Evolutionary conservation across 2,888 invertebrate genomes (phyloP), one percentile per base, ranked within the genome.

Genomic region (Caenorhabditis wallacei): DNA sequence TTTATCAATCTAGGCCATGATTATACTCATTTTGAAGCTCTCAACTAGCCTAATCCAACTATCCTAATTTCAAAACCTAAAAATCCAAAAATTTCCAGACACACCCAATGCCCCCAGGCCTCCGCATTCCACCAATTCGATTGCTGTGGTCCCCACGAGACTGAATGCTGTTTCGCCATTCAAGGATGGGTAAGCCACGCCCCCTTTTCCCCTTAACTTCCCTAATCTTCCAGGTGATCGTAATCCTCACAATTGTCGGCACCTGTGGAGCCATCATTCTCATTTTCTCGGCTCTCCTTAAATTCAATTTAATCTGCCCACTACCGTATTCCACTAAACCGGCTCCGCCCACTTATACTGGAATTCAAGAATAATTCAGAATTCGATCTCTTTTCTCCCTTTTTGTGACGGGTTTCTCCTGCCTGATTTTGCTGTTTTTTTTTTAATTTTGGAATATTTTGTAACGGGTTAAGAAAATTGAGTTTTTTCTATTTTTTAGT

Each of bases 121-220:
- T 89, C 90, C 2, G 85, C 87, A 7, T 87, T 89, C 70, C 91
- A 91, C 78, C 90, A 90, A 75, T 91, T 87, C 80, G 85, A 87
- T 53, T 91, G 91, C 57, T 91, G 91, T 69, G 91, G 91, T 8
- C 69, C 69, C 13, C 74, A 85, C 18, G 85, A 83, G 48, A 87
- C 89, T 0, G 90, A 91, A n/a, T 91, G 91, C 59, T 91, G 91
- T 80, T 88, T 90, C 57, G 89, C 89, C 24, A 84, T 90, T 53
- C 91, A 91, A 66, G 88, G 88, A 78, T 90, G 89, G 90, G 85
- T 87, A n/a, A 56, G 82, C 30, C 8, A 3, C 30, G 30, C 30
- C 30, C 30, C 30, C 30, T 30, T 30, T 8, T 30, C 30, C 30
- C 30, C 30, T 30, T 8, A 30, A 5, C 30, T 8, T 30, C 30